These are phyloP conservation scores for Eupelmus urozonus DNA, from an alignment of 2,888 invertebrate genomes.

Conservation along the genomic window DNA sequence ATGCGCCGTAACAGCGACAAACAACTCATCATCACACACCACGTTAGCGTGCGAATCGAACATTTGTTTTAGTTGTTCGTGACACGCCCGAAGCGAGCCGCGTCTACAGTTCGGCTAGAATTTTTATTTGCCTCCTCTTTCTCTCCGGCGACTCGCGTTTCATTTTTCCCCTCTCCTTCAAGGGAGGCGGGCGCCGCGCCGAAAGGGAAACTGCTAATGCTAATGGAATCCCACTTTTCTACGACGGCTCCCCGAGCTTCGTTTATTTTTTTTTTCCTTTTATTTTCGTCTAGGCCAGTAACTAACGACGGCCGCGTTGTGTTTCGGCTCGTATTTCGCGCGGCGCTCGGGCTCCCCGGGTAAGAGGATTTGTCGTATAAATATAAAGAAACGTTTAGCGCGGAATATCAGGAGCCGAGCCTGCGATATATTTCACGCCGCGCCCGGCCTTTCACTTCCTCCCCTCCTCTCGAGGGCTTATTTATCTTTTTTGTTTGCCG, in stretches of 20 bases:
- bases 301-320: constrained; percentile 30
- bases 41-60: neutral
- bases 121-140: constrained; percentile 12
- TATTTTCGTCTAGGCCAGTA: neutral
- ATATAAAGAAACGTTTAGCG: constrained; percentile 51
- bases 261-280: constrained; percentile 2
- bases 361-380: constrained; percentile 51
- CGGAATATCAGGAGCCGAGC: neutral
- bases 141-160: neutral
- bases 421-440: constrained; percentile 20
- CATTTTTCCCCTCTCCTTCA: neutral
- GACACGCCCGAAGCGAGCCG: neutral
- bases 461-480: neutral
- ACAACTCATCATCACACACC: neutral
- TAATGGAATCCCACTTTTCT: constrained; percentile 49
- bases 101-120: constrained; percentile 19
- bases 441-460: neutral
- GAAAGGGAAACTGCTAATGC: constrained; percentile 20
- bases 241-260: constrained; percentile 3
- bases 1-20: too few species aligned
- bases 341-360: constrained; percentile 1
- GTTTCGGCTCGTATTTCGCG: constrained; percentile 27
- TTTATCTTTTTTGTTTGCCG: neutral
- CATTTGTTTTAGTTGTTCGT: constrained; percentile 5
- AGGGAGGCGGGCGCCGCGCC: neutral